phyloP scores from a whole-genome alignment of 2,888 invertebrate species.

The Taenaris catops region DNA sequence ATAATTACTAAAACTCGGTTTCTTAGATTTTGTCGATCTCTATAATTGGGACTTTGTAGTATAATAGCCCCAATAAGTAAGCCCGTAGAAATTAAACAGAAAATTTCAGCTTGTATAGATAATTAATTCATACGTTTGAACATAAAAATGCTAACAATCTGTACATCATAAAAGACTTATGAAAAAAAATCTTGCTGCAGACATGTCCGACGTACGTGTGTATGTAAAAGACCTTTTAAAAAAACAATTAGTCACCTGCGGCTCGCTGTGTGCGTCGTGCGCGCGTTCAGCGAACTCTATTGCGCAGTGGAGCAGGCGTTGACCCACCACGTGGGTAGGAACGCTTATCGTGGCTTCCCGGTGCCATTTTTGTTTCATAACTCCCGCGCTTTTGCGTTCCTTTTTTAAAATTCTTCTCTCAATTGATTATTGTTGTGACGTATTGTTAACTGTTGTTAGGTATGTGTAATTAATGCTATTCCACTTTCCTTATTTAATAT shows the following conservation, averaged over 20 bases:
- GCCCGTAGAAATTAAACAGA: no score
- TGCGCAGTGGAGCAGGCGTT: constrained; percentile 72
- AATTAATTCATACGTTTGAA: no score
- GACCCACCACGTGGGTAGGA: constrained; percentile 71
- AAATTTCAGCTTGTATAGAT: no score
- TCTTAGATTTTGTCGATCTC: no score
- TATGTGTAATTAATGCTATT: no score
- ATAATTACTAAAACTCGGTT: no score
- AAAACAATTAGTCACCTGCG: constrained; percentile 57
- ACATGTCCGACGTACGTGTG: constrained; percentile 1
- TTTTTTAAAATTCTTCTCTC: constrained; percentile 17
- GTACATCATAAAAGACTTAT: constrained; percentile 1
- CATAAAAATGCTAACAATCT: background rate
- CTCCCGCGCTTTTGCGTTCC: constrained; percentile 27
- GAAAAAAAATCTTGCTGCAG: constrained; percentile 1
- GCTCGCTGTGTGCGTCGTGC: constrained; percentile 27
- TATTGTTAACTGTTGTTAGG: no score
- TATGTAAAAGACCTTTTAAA: constrained; percentile 24
- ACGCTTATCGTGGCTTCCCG: constrained; percentile 41
- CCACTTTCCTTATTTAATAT: no score
- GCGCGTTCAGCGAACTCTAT: constrained; percentile 57
- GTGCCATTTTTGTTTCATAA: constrained; percentile 31
- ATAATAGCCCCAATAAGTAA: no score
- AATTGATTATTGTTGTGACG: background rate
- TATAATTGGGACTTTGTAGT: no score